Percentiles rank a stretch among this genome's conserved stretches.
Conservation (phyloP, 2,797 vertebrate species). For the Enteromius treurensis region DNA sequence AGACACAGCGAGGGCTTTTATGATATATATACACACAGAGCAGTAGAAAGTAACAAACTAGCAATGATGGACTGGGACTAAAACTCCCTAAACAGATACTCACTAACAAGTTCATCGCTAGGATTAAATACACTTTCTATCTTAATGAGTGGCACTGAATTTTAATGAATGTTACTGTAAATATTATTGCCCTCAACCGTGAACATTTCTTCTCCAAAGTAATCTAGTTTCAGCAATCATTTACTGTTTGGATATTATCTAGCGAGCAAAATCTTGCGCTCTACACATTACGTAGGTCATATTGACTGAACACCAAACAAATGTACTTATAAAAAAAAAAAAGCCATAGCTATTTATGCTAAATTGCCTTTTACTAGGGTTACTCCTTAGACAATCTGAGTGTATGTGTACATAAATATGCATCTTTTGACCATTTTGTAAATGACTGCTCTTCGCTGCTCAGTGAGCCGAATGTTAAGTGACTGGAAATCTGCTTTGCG, state of each 20-base stretch:
- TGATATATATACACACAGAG: not conserved
- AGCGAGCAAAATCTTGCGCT: not conserved
- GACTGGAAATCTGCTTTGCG: slow-evolving; percentile 36
- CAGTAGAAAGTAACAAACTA: not conserved
- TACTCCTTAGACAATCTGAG: slow-evolving; percentile 26
- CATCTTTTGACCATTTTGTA: slow-evolving; percentile 39
- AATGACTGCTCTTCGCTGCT: slow-evolving; percentile 9
- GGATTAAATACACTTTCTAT: not conserved
- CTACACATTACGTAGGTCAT: slow-evolving; percentile 16
- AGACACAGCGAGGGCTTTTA: slow-evolving; percentile 3
- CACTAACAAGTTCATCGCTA: not conserved
- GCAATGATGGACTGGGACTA: not conserved
- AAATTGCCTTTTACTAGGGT: slow-evolving; percentile 24
- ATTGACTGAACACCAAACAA: slow-evolving; percentile 20
- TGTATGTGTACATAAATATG: slow-evolving; percentile 21
- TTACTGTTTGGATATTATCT: not conserved
- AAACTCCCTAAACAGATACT: not conserved
- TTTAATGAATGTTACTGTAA: not conserved
- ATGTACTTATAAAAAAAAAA: slow-evolving; percentile 27
- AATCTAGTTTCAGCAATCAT: slow-evolving; percentile 26
- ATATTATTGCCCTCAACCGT: not conserved
- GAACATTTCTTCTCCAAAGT: not conserved
- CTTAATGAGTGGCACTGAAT: not conserved
- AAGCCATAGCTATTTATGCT: slow-evolving; percentile 32
- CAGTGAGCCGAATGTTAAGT: slow-evolving; percentile 44